Evolutionary conservation across 2,888 invertebrate genomes (phyloP).

Genomic region (Stramonita haemastoma): DNA sequence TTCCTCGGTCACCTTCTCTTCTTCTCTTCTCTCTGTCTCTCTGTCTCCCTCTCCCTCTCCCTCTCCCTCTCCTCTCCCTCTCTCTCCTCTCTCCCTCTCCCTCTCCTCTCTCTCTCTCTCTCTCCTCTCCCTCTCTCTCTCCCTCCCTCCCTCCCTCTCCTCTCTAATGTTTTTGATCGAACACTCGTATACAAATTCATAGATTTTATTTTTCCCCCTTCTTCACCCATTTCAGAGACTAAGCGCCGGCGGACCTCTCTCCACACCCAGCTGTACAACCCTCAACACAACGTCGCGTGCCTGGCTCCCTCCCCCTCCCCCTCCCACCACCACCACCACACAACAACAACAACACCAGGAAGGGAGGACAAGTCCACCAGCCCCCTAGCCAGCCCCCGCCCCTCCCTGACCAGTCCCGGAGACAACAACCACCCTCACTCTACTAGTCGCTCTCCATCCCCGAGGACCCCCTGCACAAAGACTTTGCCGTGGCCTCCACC

Average conservation of each 20-base stretch:
- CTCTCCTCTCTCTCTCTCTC: too few species aligned
- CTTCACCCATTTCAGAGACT: background rate
- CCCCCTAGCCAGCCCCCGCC: slow-evolving; percentile 27
- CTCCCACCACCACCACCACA: background rate
- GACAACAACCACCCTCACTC: background rate
- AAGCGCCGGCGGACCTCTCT: background rate
- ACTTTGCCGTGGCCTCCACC: background rate
- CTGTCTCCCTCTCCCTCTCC: too few species aligned
- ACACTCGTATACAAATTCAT: too few species aligned
- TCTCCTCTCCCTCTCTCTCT: too few species aligned
- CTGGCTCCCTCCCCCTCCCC: background rate
- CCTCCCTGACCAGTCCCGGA: background rate
- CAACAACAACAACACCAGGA: background rate
- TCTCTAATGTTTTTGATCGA: too few species aligned
- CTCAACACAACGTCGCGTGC: background rate
- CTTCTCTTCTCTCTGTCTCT: too few species aligned
- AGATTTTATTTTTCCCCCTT: too few species aligned
- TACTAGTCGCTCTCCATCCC: background rate
- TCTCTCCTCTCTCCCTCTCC: too few species aligned
- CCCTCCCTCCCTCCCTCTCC: too few species aligned
- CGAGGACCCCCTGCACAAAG: background rate
- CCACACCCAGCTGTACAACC: background rate
- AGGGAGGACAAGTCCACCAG: slow-evolving; percentile 46
- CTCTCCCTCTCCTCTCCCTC: too few species aligned
- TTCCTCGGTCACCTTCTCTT: too few species aligned